These are phyloP conservation scores for Psittacara wagleri DNA, from an alignment of 2,113 vertebrate genomes.

Conservation along the genomic window DNA sequence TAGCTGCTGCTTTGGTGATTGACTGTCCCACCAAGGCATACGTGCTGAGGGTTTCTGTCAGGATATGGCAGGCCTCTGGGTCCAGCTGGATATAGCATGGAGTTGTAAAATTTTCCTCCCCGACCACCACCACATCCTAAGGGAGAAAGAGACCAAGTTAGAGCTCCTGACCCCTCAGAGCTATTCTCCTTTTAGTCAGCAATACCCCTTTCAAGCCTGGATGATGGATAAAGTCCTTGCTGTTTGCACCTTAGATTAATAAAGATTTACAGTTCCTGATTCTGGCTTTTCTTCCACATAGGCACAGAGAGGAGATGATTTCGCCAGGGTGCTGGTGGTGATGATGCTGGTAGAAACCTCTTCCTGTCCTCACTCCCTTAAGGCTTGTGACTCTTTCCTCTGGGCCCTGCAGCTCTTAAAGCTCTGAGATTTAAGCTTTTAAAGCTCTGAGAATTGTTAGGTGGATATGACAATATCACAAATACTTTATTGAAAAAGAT, in stretches of 20 bases:
- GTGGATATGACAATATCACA: background rate
- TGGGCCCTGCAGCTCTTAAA: background rate
- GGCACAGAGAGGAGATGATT: background rate
- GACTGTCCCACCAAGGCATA: constrained; percentile 91
- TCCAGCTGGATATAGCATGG: constrained; percentile 94
- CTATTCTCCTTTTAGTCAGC: background rate
- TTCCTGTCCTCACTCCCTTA: background rate
- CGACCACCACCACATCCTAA: constrained; percentile 91
- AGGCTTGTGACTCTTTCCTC: background rate
- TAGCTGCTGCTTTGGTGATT: constrained; percentile 86
- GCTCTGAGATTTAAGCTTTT: background rate
- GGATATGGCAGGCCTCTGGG: constrained; percentile 88
- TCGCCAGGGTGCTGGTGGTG: background rate
- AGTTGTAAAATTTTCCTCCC: constrained; percentile 94
- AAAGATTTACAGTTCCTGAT: background rate
- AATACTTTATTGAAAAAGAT: background rate
- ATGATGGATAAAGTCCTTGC: background rate
- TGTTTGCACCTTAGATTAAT: background rate
- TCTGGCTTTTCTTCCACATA: background rate
- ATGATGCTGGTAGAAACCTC: background rate
- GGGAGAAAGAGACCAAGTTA: background rate
- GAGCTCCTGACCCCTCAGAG: background rate
- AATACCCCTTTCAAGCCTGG: background rate
- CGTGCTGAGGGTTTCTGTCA: constrained; percentile 90
- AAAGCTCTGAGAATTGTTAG: background rate